Evolutionary conservation across 2,113 vertebrate species (phyloP), one percentile per base, ranked within the genome.

Genomic region (Rhipidura dahli): DNA sequence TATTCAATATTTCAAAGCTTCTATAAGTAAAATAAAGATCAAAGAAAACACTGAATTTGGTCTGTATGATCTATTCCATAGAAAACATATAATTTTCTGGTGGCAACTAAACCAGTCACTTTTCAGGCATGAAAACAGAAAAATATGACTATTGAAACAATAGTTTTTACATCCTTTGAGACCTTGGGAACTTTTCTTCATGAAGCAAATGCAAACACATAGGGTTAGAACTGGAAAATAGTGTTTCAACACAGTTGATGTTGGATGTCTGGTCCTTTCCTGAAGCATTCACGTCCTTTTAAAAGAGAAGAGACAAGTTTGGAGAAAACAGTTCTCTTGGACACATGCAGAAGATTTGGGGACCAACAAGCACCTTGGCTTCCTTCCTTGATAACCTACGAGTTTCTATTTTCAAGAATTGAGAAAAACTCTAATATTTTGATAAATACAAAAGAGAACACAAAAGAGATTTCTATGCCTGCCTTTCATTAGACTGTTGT

Each of bases 401-500:
- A 85, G 22, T 65, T 73, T 15, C 2, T 42, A 5, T 47, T 78
- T 81, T 45, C 18, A 82, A 40, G 9, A 82, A 60, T 1, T 40
- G 10, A 21, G 78, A 60, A 64, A 45, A 40, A 1, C 3, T 53
- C 9, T 45, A 50, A 21, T 45, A 42, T 60, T 73, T 45, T 60
- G 18, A 47, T 39, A 45, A 87, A 39, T 51, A 53, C 3, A 19
- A 28, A 76, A 40, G 40, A 71, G 26, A 71, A 40, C 8, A 37
- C 2, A 50, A 39, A 3, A 73, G 9, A 69, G 2, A 64, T 28
- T 89, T 91, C 49, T 70, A 20, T 22, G 18, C 21, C 18, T 53
- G 6, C 6, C 15, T 83, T 75, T 56, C 0, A 0, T 31, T 45
- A 60, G 33, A 14, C 10, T 30, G 30, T 20, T 18, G 1, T 44